Conservation (phyloP, 2,888 invertebrate species). For the Tubiluchus corallicola region DNA sequence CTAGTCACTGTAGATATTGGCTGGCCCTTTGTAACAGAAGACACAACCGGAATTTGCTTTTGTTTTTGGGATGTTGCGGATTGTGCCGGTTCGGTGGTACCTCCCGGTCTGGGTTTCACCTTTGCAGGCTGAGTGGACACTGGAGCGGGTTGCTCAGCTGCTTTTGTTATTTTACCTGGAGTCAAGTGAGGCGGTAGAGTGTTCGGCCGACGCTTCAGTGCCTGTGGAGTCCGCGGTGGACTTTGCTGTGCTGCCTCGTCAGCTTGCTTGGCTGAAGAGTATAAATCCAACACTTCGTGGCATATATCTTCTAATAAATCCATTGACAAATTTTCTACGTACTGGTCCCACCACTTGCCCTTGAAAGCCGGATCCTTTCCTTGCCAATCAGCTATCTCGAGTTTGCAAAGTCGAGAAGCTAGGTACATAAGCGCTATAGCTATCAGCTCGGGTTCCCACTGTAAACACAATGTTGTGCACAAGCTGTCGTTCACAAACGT, state of each 20-base stretch:
- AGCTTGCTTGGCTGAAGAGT: constrained; percentile 43
- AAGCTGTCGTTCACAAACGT: constrained; percentile 97
- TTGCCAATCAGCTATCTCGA: constrained; percentile 81
- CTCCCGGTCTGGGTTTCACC: too few relatives aligned
- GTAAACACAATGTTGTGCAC: constrained; percentile 83
- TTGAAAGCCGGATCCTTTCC: constrained; percentile 41
- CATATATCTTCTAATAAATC: constrained; percentile 85
- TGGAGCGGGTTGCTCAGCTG: neutral
- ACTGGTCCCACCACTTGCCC: constrained; percentile 85
- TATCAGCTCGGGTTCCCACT: constrained; percentile 94
- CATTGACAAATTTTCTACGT: constrained; percentile 82
- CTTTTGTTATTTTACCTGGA: neutral
- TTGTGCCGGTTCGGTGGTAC: too few relatives aligned
- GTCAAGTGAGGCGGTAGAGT: neutral
- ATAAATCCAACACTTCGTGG: constrained; percentile 75
- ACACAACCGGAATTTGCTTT: too few relatives aligned
- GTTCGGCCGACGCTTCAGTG: neutral
- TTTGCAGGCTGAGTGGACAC: too few relatives aligned
- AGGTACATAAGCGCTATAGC: constrained; percentile 93
- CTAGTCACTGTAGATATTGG: too few relatives aligned
- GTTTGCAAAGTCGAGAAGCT: constrained; percentile 84
- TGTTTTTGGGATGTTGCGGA: too few relatives aligned
- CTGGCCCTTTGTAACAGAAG: too few relatives aligned
- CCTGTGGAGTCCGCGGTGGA: neutral
- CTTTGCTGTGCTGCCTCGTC: neutral